Conservation (phyloP, 2,797 vertebrate genomes). For the Cyprinodon diabolis region DNA sequence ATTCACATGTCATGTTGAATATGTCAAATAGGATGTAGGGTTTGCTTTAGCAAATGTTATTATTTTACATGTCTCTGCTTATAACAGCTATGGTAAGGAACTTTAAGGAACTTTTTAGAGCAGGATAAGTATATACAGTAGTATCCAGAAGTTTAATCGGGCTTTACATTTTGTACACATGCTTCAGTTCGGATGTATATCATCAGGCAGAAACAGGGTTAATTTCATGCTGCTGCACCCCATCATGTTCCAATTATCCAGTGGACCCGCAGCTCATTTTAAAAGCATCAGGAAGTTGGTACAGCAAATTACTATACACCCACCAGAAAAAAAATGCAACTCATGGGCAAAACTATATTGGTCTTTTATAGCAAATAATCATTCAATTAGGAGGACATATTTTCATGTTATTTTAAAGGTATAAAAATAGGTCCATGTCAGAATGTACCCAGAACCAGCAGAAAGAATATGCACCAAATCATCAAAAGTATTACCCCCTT, state of each 20-base stretch:
- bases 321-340: background rate
- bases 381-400: background rate
- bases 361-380: background rate
- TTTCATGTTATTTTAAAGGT: background rate
- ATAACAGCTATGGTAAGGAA: background rate
- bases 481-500: background rate
- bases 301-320: background rate
- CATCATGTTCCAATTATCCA: slow-evolving; percentile 6
- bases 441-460: background rate
- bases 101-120: slow-evolving; percentile 14
- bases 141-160: background rate
- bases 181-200: background rate
- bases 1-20: slow-evolving; percentile 47
- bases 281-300: background rate
- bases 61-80: slow-evolving; percentile 1
- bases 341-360: background rate
- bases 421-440: background rate
- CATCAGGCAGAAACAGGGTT: background rate
- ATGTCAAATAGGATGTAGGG: slow-evolving; percentile 32
- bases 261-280: background rate
- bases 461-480: background rate
- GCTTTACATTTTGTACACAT: background rate
- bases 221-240: background rate
- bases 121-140: background rate
- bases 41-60: slow-evolving; percentile 15